phyloP scores from a whole-genome alignment of 2,888 invertebrate species.

The Mechanitis mazaeus region DNA sequence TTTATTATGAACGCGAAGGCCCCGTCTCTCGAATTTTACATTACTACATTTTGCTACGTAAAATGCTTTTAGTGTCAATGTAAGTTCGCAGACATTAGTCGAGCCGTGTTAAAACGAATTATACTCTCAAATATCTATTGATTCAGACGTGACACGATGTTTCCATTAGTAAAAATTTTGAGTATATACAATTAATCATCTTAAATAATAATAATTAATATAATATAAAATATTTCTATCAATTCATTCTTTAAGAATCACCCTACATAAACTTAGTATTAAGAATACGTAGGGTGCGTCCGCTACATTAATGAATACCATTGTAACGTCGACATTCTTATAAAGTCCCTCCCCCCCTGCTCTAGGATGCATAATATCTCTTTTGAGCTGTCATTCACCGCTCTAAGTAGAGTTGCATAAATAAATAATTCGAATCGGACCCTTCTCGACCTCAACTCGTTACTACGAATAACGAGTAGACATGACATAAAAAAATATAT shows the following conservation, averaged over 20 bases:
- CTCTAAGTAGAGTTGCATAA: conserved; percentile 52
- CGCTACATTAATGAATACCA: conserved; percentile 39
- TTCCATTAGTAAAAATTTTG: conserved; percentile 9
- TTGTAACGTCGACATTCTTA: conserved; percentile 44
- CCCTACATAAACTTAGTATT: conserved; percentile 8
- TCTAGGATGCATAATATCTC: conserved; percentile 44
- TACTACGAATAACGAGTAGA: conserved; percentile 19
- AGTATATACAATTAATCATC: neutral
- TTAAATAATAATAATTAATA: no score
- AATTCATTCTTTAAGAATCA: neutral
- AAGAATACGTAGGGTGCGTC: conserved; percentile 28
- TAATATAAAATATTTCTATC: no score
- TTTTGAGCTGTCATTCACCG: conserved; percentile 48
- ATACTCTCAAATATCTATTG: conserved; percentile 19
- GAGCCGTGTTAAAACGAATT: conserved; percentile 20
- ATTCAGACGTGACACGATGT: conserved; percentile 10
- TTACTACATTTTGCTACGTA: conserved; percentile 58
- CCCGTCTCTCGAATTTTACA: conserved; percentile 59
- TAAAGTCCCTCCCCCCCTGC: conserved; percentile 40
- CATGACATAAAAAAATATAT: conserved; percentile 10
- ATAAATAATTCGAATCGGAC: conserved; percentile 61
- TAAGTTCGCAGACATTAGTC: conserved; percentile 39
- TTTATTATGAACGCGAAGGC: conserved; percentile 67
- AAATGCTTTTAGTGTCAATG: conserved; percentile 53
- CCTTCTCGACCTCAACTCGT: conserved; percentile 35